phyloP scores from a whole-genome alignment of 1,140 invertebrate species.

The Aphidius ervi region DNA sequence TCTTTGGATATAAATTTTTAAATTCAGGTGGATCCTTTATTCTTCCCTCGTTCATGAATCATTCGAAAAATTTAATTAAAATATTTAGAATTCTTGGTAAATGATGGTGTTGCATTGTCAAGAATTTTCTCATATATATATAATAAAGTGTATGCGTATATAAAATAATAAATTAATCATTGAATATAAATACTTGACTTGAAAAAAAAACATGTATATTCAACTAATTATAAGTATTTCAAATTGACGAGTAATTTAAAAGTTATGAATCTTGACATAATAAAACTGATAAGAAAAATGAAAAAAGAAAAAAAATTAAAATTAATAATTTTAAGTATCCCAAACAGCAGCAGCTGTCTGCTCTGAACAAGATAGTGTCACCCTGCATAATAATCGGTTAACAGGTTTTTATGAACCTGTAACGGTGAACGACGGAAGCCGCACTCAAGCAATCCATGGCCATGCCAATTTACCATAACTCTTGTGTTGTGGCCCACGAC shows the following conservation, averaged over 20 bases:
- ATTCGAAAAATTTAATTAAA: slow-evolving; percentile 44
- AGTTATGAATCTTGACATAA: neutral
- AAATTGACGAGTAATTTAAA: neutral
- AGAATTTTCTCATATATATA: slow-evolving; percentile 46
- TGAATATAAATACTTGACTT: slow-evolving; percentile 28
- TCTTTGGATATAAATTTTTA: slow-evolving; percentile 14
- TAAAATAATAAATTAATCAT: too few relatives aligned
- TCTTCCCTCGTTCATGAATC: neutral
- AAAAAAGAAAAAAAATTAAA: slow-evolving; percentile 14
- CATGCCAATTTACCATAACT: slow-evolving; percentile 34
- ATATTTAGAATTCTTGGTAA: slow-evolving; percentile 39
- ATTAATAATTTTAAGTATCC: neutral
- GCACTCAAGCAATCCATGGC: slow-evolving; percentile 35
- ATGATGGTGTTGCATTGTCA: slow-evolving; percentile 25
- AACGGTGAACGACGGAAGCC: slow-evolving; percentile 49
- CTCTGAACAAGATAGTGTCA: slow-evolving; percentile 21
- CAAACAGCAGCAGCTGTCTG: slow-evolving; percentile 8
- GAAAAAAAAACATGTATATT: neutral
- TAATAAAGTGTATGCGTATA: slow-evolving; percentile 26
- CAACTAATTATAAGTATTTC: too few relatives aligned
- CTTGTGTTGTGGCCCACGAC: slow-evolving; percentile 6
- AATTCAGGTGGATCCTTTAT: slow-evolving; percentile 2
- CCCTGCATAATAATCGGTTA: slow-evolving; percentile 43
- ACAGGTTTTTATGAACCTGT: slow-evolving; percentile 51
- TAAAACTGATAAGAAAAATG: slow-evolving; percentile 1